These are phyloP conservation scores for Orientallactaga sibirica DNA, from an alignment of 2,797 vertebrate genomes.

Conservation along the genomic window DNA sequence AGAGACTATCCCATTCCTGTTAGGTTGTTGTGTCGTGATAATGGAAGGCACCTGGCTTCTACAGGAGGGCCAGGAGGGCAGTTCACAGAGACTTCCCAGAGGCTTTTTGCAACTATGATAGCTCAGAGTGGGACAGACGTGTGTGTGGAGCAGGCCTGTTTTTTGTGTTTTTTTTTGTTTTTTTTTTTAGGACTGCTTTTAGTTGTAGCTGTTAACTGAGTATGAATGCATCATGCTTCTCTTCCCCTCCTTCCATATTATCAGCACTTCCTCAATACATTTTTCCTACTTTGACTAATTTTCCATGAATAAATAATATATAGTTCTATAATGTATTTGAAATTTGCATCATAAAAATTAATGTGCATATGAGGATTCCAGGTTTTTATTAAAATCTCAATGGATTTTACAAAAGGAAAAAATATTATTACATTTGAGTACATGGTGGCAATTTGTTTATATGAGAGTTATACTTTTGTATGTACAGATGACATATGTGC, in stretches of 20 bases:
- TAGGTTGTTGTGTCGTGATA: background rate
- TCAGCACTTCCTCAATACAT: background rate
- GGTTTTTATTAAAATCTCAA: background rate
- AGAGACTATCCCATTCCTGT: background rate
- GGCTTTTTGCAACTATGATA: background rate
- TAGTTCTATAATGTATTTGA: background rate
- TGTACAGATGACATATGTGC: constrained; percentile 43
- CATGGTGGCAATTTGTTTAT: constrained; percentile 25
- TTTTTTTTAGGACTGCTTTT: background rate
- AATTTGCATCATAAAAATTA: constrained; percentile 33
- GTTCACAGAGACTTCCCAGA: background rate
- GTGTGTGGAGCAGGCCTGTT: background rate
- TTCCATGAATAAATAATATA: constrained; percentile 21
- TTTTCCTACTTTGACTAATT: constrained; percentile 25
- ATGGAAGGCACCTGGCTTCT: background rate
- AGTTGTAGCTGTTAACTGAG: background rate
- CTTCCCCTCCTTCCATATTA: background rate
- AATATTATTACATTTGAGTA: background rate
- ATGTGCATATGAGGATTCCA: background rate
- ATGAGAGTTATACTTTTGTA: background rate
- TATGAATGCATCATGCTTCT: background rate
- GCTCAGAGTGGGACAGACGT: background rate
- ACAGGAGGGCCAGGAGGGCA: background rate
- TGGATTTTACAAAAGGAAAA: constrained; percentile 32
- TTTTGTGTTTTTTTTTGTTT: background rate